Percentiles rank a stretch among this genome's conserved stretches.
These are phyloP conservation scores for Phocoena phocoena DNA, from an alignment of 2,113 vertebrate species.

Conservation along the genomic window DNA sequence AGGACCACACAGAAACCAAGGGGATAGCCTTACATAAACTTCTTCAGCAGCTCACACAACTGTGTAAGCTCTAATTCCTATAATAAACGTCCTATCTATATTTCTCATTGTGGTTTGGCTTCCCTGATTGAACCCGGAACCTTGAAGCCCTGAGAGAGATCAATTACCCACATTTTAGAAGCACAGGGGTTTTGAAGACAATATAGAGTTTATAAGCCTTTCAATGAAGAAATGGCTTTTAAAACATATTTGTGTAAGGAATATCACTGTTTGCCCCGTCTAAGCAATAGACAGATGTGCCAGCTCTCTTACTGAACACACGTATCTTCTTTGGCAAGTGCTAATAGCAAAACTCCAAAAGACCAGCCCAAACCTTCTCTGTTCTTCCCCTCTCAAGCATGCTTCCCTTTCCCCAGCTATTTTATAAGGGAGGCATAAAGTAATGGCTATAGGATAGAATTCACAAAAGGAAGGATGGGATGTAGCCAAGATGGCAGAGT, in stretches of 20 bases:
- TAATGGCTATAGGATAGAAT: neutral
- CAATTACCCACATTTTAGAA: neutral
- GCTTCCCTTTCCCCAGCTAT: neutral
- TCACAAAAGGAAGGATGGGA: neutral
- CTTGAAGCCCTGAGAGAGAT: neutral
- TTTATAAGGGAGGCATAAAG: neutral
- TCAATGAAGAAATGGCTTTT: neutral
- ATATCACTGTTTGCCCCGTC: neutral
- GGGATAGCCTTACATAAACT: neutral
- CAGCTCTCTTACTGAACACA: neutral
- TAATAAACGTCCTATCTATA: neutral
- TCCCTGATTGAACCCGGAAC: neutral
- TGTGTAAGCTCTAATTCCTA: neutral
- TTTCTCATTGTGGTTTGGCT: neutral
- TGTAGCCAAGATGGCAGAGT: neutral
- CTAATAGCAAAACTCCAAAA: neutral
- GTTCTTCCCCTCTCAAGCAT: neutral
- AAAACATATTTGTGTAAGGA: neutral
- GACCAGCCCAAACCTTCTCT: neutral
- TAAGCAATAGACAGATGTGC: neutral
- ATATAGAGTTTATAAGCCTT: neutral
- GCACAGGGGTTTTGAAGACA: neutral
- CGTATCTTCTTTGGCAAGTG: neutral
- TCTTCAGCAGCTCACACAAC: neutral
- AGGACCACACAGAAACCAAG: neutral